Conservation (phyloP, 2,113 vertebrate species). For the Heloderma charlesbogerti region DNA sequence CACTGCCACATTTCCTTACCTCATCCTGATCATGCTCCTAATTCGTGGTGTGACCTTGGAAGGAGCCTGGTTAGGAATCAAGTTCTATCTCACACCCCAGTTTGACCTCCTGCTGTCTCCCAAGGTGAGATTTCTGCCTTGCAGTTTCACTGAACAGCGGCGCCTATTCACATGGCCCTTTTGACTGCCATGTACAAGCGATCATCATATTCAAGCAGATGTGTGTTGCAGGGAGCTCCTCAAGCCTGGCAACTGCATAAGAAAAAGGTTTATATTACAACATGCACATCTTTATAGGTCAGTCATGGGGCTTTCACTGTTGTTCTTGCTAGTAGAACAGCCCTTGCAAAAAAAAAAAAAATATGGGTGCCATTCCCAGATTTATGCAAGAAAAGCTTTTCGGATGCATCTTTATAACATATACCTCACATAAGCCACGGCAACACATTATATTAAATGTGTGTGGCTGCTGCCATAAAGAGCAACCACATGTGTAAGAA, state of each 20-base stretch:
- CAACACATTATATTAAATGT: neutral
- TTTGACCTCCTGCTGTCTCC: conserved; percentile 84
- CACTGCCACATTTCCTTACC: conserved; percentile 85
- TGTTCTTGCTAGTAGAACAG: neutral
- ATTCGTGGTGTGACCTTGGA: conserved; percentile 83
- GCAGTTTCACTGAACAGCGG: neutral
- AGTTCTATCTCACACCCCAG: conserved; percentile 84
- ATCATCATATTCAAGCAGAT: rapidly evolving
- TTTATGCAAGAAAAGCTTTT: neutral
- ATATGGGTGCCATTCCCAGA: neutral
- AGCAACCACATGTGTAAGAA: neutral
- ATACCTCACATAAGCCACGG: neutral
- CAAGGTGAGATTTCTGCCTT: conserved; percentile 72
- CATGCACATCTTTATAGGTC: neutral
- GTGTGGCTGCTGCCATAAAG: neutral
- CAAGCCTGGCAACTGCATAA: neutral
- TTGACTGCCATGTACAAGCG: neutral
- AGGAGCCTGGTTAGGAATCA: conserved; percentile 85
- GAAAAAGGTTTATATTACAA: neutral
- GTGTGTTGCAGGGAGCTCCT: neutral
- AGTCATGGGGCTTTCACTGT: rapidly evolving
- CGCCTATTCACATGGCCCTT: neutral
- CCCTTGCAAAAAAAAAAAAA: neutral
- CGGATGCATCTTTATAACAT: neutral
- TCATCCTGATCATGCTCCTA: conserved; percentile 85